phyloP scores from a whole-genome alignment of 2,113 vertebrate genomes.

The Stictonetta naevosa region DNA sequence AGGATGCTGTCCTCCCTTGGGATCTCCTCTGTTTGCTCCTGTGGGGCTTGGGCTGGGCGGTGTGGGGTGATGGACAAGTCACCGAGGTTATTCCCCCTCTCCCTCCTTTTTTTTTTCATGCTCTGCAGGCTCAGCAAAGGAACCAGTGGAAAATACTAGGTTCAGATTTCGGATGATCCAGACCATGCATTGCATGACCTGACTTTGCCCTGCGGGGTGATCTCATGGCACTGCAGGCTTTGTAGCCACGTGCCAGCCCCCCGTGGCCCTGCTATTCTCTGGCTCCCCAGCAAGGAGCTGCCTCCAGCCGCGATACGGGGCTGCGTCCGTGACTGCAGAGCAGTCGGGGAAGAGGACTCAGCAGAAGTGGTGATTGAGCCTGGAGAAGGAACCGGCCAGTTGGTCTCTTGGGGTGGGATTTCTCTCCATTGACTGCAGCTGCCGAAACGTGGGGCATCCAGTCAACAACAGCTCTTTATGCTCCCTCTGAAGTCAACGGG shows the following conservation, averaged over 20 bases:
- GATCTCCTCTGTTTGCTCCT: not conserved
- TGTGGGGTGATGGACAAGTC: not conserved
- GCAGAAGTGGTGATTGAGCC: not conserved
- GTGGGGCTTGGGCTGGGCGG: not conserved
- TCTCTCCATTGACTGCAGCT: not conserved
- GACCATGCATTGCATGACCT: not conserved
- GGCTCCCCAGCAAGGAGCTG: not conserved
- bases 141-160: not conserved
- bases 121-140: not conserved
- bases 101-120: not conserved
- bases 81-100: not conserved
- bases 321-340: not conserved
- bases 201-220: not conserved
- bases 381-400: not conserved
- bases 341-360: not conserved
- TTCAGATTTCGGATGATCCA: not conserved
- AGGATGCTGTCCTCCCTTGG: not conserved
- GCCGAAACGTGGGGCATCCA: not conserved
- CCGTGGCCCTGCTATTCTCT: not conserved
- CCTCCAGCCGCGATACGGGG: not conserved
- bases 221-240: not conserved
- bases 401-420: not conserved
- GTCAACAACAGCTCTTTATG: not conserved
- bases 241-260: not conserved
- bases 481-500: not conserved